phyloP scores from a whole-genome alignment of 2,888 invertebrate species.

The Corbicula japonica region DNA sequence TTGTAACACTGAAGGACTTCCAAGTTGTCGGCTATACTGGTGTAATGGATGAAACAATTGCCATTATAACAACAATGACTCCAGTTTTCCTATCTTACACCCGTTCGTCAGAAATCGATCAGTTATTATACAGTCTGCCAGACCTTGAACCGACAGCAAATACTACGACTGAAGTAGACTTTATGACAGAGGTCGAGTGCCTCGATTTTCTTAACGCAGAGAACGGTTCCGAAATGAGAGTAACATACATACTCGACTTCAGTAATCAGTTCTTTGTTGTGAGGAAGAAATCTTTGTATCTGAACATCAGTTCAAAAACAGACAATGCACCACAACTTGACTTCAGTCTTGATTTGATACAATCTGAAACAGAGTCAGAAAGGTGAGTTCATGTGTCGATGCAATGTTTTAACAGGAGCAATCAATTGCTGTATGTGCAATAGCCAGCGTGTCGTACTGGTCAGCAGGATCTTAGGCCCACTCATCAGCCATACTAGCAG shows the following conservation, averaged over 20 bases:
- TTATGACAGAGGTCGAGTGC: neutral
- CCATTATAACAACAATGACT: neutral
- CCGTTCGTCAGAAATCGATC: neutral
- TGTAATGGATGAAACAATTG: neutral
- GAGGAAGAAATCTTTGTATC: neutral
- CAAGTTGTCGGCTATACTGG: neutral
- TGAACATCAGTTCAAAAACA: neutral
- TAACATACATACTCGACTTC: neutral
- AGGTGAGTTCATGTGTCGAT: neutral
- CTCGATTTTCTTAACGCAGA: neutral
- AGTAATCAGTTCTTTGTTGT: neutral
- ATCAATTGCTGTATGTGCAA: neutral
- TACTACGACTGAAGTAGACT: neutral
- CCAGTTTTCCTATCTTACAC: neutral
- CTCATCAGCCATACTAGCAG: no score
- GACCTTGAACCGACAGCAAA: neutral
- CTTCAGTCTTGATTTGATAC: neutral
- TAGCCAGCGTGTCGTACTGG: neutral
- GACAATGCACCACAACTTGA: neutral
- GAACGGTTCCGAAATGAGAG: neutral
- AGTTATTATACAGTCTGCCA: neutral
- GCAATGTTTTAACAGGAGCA: neutral
- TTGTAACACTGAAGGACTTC: neutral
- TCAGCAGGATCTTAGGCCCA: neutral
- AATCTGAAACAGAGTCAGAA: neutral